Percentiles rank a stretch among this genome's conserved stretches.
phyloP scores from a whole-genome alignment of 2,888 invertebrate species.

The Furcula furcula region DNA sequence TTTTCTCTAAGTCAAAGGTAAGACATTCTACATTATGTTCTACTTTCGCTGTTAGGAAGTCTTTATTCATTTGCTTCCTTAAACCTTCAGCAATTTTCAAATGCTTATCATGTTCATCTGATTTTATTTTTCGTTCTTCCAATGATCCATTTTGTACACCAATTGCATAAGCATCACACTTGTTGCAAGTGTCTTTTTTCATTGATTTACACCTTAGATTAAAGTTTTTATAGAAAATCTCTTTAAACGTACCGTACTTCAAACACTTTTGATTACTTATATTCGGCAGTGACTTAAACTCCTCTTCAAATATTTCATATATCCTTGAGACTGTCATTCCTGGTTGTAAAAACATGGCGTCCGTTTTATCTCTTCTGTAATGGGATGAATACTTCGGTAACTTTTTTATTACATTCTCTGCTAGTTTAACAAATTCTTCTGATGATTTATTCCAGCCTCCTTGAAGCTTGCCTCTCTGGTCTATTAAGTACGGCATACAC shows the following conservation, averaged over 20 bases:
- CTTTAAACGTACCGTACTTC: slow-evolving; percentile 5
- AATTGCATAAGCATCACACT: slow-evolving; percentile 1
- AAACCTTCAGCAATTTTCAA: slow-evolving; percentile 1
- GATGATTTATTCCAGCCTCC: not conserved
- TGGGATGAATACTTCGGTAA: slow-evolving; percentile 14
- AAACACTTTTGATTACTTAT: not conserved
- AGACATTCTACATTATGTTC: slow-evolving; percentile 7
- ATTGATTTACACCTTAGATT: slow-evolving; percentile 11
- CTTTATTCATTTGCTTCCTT: slow-evolving; percentile 5
- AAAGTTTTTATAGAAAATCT: slow-evolving; percentile 11
- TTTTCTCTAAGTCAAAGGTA: slow-evolving; percentile 12
- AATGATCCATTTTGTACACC: slow-evolving; percentile 1
- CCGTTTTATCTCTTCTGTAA: slow-evolving; percentile 11
- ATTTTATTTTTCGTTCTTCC: not conserved
- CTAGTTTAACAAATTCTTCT: not conserved
- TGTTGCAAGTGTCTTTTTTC: slow-evolving; percentile 6
- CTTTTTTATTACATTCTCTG: slow-evolving; percentile 2
- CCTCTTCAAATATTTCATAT: slow-evolving; percentile 4
- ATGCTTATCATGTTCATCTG: slow-evolving; percentile 1
- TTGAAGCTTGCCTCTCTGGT: not conserved
- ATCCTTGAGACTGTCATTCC: slow-evolving; percentile 10
- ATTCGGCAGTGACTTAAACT: not conserved
- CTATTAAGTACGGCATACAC: too few relatives aligned
- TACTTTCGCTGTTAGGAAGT: not conserved
- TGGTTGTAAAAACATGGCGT: slow-evolving; percentile 8